phyloP scores from a whole-genome alignment of 2,888 invertebrate genomes.

The Lochmaea crataegi region DNA sequence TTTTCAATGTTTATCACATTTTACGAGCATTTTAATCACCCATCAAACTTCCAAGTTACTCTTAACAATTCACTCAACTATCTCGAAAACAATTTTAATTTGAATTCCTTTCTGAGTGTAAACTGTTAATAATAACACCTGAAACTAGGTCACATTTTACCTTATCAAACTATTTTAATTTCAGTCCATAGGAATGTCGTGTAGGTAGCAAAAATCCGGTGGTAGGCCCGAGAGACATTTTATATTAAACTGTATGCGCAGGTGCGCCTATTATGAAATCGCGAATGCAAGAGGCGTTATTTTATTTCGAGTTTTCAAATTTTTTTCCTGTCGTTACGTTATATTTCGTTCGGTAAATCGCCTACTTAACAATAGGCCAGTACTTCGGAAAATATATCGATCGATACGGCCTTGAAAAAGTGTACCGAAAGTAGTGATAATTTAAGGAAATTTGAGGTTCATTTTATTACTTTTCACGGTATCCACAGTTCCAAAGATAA shows the following conservation, averaged over 20 bases:
- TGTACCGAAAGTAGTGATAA: not conserved
- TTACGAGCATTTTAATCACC: too few relatives aligned
- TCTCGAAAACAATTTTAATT: not conserved
- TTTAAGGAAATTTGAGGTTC: too few relatives aligned
- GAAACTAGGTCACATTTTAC: conserved; percentile 12
- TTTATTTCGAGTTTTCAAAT: conserved; percentile 14
- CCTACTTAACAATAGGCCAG: conserved; percentile 13
- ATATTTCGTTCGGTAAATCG: not conserved
- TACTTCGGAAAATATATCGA: not conserved
- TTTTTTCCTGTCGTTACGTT: conserved; percentile 12
- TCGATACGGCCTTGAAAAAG: too few relatives aligned
- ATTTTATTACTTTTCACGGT: not conserved
- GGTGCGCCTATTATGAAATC: conserved; percentile 19
- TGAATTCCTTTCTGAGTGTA: not conserved
- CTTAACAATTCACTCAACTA: not conserved
- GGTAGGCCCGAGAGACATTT: conserved; percentile 22
- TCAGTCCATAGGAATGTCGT: conserved; percentile 21
- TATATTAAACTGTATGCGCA: conserved; percentile 21
- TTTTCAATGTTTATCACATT: too few relatives aligned
- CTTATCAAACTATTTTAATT: conserved; percentile 18
- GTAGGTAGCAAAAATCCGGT: conserved; percentile 30
- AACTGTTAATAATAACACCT: conserved; percentile 2
- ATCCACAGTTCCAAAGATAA: too few relatives aligned
- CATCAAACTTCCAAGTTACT: too few relatives aligned
- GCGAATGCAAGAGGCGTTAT: conserved; percentile 20